phyloP scores from a whole-genome alignment of 2,113 vertebrate species.

The Nibea coibor region DNA sequence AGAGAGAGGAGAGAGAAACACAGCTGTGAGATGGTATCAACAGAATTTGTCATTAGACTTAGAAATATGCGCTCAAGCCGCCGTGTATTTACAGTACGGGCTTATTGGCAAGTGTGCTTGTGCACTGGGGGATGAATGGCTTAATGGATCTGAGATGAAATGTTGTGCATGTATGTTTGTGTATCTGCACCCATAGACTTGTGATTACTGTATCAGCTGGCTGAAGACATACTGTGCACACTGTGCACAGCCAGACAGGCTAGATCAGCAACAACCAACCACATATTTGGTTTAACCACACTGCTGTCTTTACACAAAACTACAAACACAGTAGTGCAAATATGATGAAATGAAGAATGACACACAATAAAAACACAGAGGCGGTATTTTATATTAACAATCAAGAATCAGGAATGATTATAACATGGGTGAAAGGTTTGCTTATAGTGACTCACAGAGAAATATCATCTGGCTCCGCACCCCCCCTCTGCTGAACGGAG shows the following conservation, averaged over 20 bases:
- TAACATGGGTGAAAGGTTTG: not conserved
- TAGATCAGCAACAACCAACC: slow-evolving; percentile 23
- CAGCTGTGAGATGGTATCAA: slow-evolving; percentile 76
- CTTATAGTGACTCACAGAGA: not conserved
- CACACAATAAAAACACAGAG: not conserved
- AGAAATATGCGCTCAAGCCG: slow-evolving; percentile 26
- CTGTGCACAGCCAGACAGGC: slow-evolving; percentile 4
- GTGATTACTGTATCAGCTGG: slow-evolving; percentile 57
- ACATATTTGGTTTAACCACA: not conserved
- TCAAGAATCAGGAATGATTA: not conserved
- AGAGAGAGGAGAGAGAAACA: slow-evolving; percentile 30
- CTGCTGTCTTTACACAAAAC: not conserved
- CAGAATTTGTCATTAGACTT: slow-evolving; percentile 47
- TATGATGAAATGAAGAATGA: not conserved
- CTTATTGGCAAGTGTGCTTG: slow-evolving; percentile 35
- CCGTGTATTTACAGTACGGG: slow-evolving; percentile 50
- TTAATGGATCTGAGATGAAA: slow-evolving; percentile 44
- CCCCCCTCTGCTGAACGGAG: not conserved
- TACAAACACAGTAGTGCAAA: not conserved
- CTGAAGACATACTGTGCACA: not conserved
- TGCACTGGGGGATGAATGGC: slow-evolving; percentile 17
- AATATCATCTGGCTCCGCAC: not conserved
- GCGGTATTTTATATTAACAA: not conserved
- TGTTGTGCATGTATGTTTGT: slow-evolving; percentile 44
- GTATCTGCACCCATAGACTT: slow-evolving; percentile 34